A percentile compares a stretch with the other conserved stretches of the same genome.
These are phyloP conservation scores for Diabrotica balteata DNA, from an alignment of 2,888 invertebrate species.

Conservation along the genomic window DNA sequence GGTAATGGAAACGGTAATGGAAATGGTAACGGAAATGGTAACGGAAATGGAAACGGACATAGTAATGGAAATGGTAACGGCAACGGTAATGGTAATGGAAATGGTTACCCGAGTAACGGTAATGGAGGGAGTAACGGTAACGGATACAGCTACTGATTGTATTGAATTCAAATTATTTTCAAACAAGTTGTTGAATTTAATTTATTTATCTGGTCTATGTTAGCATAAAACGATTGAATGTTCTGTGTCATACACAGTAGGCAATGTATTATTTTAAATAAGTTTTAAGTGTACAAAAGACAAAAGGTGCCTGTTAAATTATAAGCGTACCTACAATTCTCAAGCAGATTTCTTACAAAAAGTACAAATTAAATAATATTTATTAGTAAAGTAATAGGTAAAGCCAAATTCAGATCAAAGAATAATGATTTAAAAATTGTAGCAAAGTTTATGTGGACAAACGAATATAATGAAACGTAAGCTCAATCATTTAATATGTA, in stretches of 20 bases:
- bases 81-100: constrained; percentile 29
- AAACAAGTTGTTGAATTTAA: constrained; percentile 22
- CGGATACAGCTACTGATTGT: constrained; percentile 34
- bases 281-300: too few species aligned
- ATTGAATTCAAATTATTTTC: constrained; percentile 31
- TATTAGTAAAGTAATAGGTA: neutral
- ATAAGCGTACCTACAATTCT: neutral
- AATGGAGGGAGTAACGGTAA: constrained; percentile 38
- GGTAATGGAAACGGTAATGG: constrained; percentile 33
- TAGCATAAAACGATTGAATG: constrained; percentile 5
- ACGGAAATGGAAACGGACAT: constrained; percentile 24
- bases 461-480: neutral
- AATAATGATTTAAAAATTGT: neutral
- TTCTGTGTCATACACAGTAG: neutral
- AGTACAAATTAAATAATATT: neutral
- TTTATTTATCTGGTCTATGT: constrained; percentile 23
- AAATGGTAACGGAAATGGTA: constrained; percentile 31
- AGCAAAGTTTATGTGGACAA: neutral
- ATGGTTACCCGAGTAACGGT: constrained; percentile 21
- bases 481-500: constrained; percentile 11
- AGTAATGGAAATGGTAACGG: constrained; percentile 33
- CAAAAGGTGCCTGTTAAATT: neutral
- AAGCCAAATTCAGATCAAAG: neutral
- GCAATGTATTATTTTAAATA: neutral
- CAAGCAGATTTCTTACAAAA: neutral